These are phyloP conservation scores for Silurus meridionalis DNA, from an alignment of 2,113 vertebrate genomes.

Conservation along the genomic window DNA sequence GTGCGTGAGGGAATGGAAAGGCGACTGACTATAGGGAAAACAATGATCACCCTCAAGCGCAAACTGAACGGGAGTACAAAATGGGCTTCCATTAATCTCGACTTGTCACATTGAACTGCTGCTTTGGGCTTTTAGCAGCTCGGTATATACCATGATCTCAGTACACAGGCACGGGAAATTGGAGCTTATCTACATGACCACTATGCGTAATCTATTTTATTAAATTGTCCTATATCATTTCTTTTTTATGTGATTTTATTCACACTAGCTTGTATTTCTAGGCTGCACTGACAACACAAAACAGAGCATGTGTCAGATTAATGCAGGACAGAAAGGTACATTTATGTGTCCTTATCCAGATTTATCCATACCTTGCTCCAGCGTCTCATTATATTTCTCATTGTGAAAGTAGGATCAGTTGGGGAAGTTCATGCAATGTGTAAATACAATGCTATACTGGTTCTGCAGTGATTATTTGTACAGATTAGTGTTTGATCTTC, in stretches of 20 bases:
- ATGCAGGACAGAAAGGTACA: background rate
- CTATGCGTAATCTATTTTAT: background rate
- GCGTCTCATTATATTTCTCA: background rate
- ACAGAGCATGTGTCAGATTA: background rate
- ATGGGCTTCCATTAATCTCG: constrained; percentile 13
- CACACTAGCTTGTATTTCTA: background rate
- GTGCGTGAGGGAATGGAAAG: constrained; percentile 7
- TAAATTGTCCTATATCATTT: background rate
- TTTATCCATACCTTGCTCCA: background rate
- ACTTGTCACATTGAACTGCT: constrained; percentile 20
- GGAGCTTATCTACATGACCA: background rate
- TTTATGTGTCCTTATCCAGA: background rate
- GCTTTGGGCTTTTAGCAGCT: background rate
- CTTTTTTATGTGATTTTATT: background rate
- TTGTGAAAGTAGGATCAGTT: background rate
- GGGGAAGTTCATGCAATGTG: background rate
- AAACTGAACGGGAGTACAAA: constrained; percentile 21
- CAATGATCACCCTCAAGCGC: constrained; percentile 34
- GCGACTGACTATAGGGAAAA: constrained; percentile 35
- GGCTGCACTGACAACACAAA: background rate
- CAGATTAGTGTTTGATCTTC: background rate
- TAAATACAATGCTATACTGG: background rate
- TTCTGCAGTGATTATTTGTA: background rate
- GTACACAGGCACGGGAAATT: background rate
- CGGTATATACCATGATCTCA: background rate